Evolutionary conservation across 2,797 vertebrate species (phyloP).

Genomic region (Spinus pinus): DNA sequence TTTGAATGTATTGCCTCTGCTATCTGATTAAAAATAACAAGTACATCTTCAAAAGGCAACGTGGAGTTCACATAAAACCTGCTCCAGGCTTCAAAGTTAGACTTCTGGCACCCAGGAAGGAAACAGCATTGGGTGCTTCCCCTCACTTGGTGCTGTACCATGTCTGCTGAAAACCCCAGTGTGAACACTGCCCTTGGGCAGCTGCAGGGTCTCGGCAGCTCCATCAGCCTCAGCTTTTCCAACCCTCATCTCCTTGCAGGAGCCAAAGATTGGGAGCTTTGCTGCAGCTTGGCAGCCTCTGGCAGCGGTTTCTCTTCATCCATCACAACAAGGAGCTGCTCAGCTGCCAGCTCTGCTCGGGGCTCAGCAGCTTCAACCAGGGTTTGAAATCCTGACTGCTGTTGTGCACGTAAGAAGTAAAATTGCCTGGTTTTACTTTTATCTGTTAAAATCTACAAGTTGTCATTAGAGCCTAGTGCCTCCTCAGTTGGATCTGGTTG

Average conservation of each 20-base stretch:
- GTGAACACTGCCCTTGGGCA: neutral
- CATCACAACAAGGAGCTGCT: neutral
- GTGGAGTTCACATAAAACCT: neutral
- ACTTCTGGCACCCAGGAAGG: neutral
- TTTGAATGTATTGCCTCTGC: neutral
- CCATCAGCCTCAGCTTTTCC: neutral
- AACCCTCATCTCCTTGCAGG: neutral
- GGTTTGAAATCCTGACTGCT: neutral
- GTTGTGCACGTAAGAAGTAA: rapidly evolving
- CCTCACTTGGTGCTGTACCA: rapidly evolving
- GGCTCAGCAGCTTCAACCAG: neutral
- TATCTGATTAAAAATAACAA: neutral
- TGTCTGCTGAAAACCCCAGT: neutral
- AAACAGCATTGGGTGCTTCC: neutral
- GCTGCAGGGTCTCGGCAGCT: neutral
- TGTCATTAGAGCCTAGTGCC: neutral
- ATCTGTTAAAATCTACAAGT: neutral
- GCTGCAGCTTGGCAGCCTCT: neutral
- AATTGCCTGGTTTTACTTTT: neutral
- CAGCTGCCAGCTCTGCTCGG: neutral
- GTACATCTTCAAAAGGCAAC: neutral
- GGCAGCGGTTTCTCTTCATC: rapidly evolving
- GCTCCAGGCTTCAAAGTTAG: neutral
- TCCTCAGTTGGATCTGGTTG: neutral
- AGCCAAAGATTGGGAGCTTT: neutral